Percentiles rank a stretch among this genome's conserved stretches.
Evolutionary conservation across 2,888 invertebrate genomes (phyloP).

Genomic region (Aradus depressus): DNA sequence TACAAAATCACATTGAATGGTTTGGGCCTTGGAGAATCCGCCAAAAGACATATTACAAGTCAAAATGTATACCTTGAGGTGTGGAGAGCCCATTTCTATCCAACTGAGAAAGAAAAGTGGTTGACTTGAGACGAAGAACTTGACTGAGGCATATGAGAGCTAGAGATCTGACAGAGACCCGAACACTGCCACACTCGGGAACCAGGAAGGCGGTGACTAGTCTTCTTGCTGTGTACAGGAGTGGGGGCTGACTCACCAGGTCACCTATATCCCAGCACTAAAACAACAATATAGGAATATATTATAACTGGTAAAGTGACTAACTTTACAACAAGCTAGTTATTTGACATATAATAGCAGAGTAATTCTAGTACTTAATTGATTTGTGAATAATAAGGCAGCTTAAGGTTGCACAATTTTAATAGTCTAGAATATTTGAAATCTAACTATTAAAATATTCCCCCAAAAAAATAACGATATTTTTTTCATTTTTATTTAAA

Average conservation of each 20-base stretch:
- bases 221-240: conserved; percentile 61
- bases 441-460: too few species aligned
- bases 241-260: conserved; percentile 47
- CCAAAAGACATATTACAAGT: too few species aligned
- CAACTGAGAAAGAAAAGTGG: conserved; percentile 49
- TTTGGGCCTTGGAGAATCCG: too few species aligned
- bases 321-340: background rate
- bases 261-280: conserved; percentile 50
- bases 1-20: too few species aligned
- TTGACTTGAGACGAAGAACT: conserved; percentile 61
- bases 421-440: too few species aligned
- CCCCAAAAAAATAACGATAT: too few species aligned
- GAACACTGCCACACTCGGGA: conserved; percentile 50
- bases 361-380: too few species aligned
- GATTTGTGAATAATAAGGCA: too few species aligned
- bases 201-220: conserved; percentile 62
- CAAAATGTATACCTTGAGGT: conserved; percentile 23
- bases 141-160: conserved; percentile 69
- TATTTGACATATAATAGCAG: background rate
- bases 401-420: too few species aligned
- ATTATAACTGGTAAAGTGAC: background rate
- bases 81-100: conserved; percentile 26
- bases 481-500: too few species aligned
- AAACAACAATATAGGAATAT: background rate
- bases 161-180: conserved; percentile 84